Evolutionary conservation across 2,888 invertebrate species (phyloP), one percentile per base, ranked within the genome.

Genomic region (Nomada fabriciana): DNA sequence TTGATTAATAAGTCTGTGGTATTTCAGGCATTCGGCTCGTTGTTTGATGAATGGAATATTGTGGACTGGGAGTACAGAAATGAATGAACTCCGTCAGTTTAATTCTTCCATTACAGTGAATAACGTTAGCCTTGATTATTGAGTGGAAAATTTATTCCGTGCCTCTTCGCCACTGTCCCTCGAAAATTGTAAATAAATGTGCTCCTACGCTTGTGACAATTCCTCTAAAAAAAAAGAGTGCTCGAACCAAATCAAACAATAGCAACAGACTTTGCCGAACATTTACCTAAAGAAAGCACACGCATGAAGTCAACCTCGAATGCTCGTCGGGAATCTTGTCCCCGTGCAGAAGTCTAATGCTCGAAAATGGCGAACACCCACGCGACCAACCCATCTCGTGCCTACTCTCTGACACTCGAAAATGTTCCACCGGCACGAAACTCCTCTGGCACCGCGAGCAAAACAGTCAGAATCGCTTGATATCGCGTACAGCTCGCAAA

Each of bases 401-500:
- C n/a, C 4, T 2, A 29, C 20, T 67, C 36, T 53, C 36, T 36
- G 36, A 53, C 29, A 20, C 55, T 55, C 36, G n/a, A 42, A 68
- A 67, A 42, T 42, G 20, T 36, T 36, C 5, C 5, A 3, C 4
- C 42, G 23, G 9, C 15, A 9, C 29, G 29, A 20, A 50, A 36
- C 20, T 60, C 20, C 11, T 20, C 4, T 2, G 23, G 25, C 2
- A 18, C 59, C 29, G 36, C 60, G n/a, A n/a, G 69, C 25, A 43
- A 63, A 60, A 50, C 60, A 29, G 15, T 23, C 52, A 20, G 7
- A 23, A 61, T 63, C 71, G 20, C 43, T 0, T 43, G 72, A 72
- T 43, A 72, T 64, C 72, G 72, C 29, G 36, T 36, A 15, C 43
- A 13, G 25, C 42, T 29, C 70, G 79, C 71, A 47, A 23, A 67